Percentiles rank a stretch among this genome's conserved stretches.
phyloP scores from a whole-genome alignment of 1,140 invertebrate genomes.

The Globodera rostochiensis region DNA sequence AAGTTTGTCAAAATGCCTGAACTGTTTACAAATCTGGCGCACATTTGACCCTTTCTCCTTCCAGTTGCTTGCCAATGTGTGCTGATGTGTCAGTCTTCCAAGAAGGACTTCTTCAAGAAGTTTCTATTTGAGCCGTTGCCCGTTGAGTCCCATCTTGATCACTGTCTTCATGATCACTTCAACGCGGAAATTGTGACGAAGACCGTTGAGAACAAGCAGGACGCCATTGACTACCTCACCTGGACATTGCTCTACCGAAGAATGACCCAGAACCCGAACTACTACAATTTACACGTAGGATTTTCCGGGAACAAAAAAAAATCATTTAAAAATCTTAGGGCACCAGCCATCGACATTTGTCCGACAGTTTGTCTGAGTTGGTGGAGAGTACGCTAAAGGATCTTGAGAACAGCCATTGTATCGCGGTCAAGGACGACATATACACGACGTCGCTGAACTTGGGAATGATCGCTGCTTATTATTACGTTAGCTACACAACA shows the following conservation, averaged over 20 bases:
- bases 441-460: slow-evolving; percentile 92
- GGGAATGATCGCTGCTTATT: slow-evolving; percentile 99
- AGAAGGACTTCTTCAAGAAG: slow-evolving; percentile 98
- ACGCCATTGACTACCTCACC: slow-evolving; percentile 97
- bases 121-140: slow-evolving; percentile 95
- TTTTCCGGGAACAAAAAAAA: neutral
- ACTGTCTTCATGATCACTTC: slow-evolving; percentile 96
- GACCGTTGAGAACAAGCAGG: slow-evolving; percentile 99
- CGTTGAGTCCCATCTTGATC: slow-evolving; percentile 95
- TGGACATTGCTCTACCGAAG: slow-evolving; percentile 98
- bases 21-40: neutral
- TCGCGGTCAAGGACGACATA: slow-evolving; percentile 96
- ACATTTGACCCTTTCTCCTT: neutral
- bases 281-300: slow-evolving; percentile 87
- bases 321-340: slow-evolving; percentile 66
- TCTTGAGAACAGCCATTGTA: slow-evolving; percentile 95
- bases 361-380: slow-evolving; percentile 95
- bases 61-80: slow-evolving; percentile 77
- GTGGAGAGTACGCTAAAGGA: slow-evolving; percentile 94
- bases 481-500: slow-evolving; percentile 99
- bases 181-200: slow-evolving; percentile 99
- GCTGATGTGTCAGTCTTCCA: slow-evolving; percentile 92
- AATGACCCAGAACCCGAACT: slow-evolving; percentile 98
- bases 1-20: neutral
- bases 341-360: slow-evolving; percentile 83